Evolutionary conservation across 2,797 vertebrate species (phyloP).

Genomic region (Pangasius krempfi): DNA sequence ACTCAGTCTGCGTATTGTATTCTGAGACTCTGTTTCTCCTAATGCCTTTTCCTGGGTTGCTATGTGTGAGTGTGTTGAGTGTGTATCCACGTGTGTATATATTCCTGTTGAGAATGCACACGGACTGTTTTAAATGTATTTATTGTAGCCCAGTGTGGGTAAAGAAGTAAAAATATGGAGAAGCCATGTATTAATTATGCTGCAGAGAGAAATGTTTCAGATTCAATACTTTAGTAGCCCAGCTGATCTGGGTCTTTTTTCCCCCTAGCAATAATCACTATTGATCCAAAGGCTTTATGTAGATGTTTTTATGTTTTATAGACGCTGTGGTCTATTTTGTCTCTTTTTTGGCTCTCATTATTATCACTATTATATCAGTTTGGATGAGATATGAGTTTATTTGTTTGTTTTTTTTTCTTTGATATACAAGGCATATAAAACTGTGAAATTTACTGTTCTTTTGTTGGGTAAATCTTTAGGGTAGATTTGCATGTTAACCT

Average conservation of each 20-base stretch:
- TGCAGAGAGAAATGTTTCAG: slow-evolving; percentile 73
- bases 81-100: slow-evolving; percentile 47
- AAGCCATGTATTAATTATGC: slow-evolving; percentile 85
- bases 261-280: slow-evolving; percentile 84
- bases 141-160: slow-evolving; percentile 72
- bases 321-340: slow-evolving; percentile 79
- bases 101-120: slow-evolving; percentile 67
- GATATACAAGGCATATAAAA: slow-evolving; percentile 78
- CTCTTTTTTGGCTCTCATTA: slow-evolving; percentile 62
- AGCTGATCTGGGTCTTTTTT: slow-evolving; percentile 66
- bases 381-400: slow-evolving; percentile 76
- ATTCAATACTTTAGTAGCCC: slow-evolving; percentile 65
- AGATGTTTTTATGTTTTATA: slow-evolving; percentile 80
- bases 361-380: slow-evolving; percentile 75
- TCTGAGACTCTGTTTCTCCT: slow-evolving; percentile 52
- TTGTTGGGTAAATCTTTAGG: slow-evolving; percentile 91
- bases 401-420: slow-evolving; percentile 67
- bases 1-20: slow-evolving; percentile 46
- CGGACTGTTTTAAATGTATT: slow-evolving; percentile 78
- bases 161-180: slow-evolving; percentile 76
- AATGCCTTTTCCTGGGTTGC: slow-evolving; percentile 56
- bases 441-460: slow-evolving; percentile 96
- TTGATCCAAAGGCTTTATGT: slow-evolving; percentile 94
- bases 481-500: slow-evolving; percentile 94
- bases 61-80: slow-evolving; percentile 36